A percentile compares a stretch with the other conserved stretches of the same genome.
phyloP scores from a whole-genome alignment of 2,888 invertebrate species.

The Microplitis manilae region DNA sequence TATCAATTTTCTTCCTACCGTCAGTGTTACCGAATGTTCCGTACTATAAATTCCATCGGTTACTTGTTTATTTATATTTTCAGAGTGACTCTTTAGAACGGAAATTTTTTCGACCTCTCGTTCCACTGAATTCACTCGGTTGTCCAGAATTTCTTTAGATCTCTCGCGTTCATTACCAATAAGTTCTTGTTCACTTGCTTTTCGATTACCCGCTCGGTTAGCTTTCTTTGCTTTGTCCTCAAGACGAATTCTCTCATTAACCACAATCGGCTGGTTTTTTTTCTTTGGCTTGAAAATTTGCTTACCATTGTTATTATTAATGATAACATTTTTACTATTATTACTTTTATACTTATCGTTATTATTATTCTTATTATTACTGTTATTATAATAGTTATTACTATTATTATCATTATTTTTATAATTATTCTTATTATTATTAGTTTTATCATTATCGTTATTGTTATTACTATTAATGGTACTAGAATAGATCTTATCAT shows the following conservation, averaged over 20 bases:
- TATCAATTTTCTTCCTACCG: not conserved
- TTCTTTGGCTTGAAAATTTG: slow-evolving; percentile 18
- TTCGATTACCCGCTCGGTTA: slow-evolving; percentile 18
- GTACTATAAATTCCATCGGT: slow-evolving; percentile 16
- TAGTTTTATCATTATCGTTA: not conserved
- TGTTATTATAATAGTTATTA: not conserved
- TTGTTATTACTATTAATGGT: not conserved
- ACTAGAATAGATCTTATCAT: not conserved
- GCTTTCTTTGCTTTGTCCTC: slow-evolving; percentile 11
- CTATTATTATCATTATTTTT: not conserved
- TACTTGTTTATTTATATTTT: slow-evolving; percentile 20
- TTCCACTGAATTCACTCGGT: slow-evolving; percentile 45
- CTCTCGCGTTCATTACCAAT: slow-evolving; percentile 39
- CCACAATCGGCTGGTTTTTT: slow-evolving; percentile 16
- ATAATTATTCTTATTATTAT: not conserved
- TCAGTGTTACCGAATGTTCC: not conserved
- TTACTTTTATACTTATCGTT: not conserved
- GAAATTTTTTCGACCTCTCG: slow-evolving; percentile 14
- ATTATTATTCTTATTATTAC: not conserved
- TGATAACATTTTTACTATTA: not conserved
- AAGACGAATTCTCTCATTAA: slow-evolving; percentile 5
- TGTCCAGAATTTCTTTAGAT: slow-evolving; percentile 45
- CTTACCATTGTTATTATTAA: slow-evolving; percentile 1
- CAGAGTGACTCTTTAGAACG: slow-evolving; percentile 11
- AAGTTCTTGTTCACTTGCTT: slow-evolving; percentile 41